These are phyloP conservation scores for Apodemia mormo DNA, from an alignment of 2,888 invertebrate species.

Conservation along the genomic window DNA sequence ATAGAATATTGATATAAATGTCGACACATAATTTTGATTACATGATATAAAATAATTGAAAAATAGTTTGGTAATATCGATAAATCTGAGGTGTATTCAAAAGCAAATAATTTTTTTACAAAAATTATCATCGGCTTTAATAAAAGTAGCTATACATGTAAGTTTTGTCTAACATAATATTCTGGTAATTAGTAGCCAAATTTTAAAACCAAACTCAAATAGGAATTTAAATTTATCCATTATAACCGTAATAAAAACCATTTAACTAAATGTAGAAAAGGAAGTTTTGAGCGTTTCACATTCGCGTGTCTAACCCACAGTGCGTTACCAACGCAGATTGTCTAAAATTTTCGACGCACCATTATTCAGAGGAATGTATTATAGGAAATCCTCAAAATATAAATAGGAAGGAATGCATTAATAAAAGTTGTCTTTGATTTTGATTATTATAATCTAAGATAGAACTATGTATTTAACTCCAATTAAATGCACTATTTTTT, in stretches of 20 bases:
- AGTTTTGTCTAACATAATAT: too few relatives aligned
- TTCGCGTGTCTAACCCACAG: conserved; percentile 53
- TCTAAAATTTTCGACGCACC: conserved; percentile 20
- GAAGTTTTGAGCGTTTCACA: conserved; percentile 50
- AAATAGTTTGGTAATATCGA: too few relatives aligned
- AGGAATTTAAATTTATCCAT: too few relatives aligned
- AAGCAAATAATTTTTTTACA: too few relatives aligned
- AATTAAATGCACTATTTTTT: conserved; percentile 11
- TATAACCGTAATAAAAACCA: too few relatives aligned
- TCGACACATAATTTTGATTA: too few relatives aligned
- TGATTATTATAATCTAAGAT: conserved; percentile 4
- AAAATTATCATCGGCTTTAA: too few relatives aligned
- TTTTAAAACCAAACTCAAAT: too few relatives aligned
- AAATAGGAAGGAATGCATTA: conserved; percentile 4
- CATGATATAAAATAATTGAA: too few relatives aligned
- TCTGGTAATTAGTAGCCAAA: too few relatives aligned
- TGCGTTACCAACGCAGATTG: conserved; percentile 28
- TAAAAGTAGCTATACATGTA: too few relatives aligned
- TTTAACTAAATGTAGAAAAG: conserved; percentile 10
- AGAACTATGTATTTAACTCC: conserved; percentile 12
- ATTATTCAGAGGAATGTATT: conserved; percentile 6
- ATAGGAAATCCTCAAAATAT: conserved; percentile 1
- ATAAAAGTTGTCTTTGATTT: conserved; percentile 14
- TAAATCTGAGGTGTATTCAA: too few relatives aligned
- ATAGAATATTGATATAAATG: neutral